Percentiles rank a stretch among this genome's conserved stretches.
Conservation (phyloP, 2,888 invertebrate genomes). For the Thymelicus sylvestris region DNA sequence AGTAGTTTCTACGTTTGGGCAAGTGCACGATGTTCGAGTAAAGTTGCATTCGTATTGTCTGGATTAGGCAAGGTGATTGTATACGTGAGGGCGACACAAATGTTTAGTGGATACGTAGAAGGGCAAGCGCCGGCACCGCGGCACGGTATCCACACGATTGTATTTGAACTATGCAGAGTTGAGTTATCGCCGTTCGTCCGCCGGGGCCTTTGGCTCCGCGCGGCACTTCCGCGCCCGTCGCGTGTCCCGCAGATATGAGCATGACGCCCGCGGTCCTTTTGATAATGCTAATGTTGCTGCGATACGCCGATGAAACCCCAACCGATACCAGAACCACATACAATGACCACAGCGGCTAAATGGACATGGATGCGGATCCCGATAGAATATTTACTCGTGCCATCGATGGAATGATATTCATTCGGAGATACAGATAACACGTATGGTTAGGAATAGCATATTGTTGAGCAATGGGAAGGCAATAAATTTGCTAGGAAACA, state of each 20-base stretch:
- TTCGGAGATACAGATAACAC: constrained; percentile 51
- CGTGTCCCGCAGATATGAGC: constrained; percentile 74
- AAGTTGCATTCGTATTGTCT: constrained; percentile 35
- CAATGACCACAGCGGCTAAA: constrained; percentile 72
- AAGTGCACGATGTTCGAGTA: constrained; percentile 34
- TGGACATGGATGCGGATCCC: constrained; percentile 66
- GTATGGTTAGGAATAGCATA: constrained; percentile 34
- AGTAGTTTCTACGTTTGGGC: constrained; percentile 26
- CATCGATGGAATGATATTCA: constrained; percentile 42
- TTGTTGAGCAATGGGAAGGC: constrained; percentile 24
- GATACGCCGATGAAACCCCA: constrained; percentile 65
- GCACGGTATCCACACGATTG: constrained; percentile 71
- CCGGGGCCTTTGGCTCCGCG: constrained; percentile 72
- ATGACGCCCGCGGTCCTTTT: constrained; percentile 79
- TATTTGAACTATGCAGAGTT: constrained; percentile 76
- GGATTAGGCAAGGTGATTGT: constrained; percentile 37
- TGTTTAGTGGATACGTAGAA: constrained; percentile 47
- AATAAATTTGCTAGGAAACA: constrained; percentile 31
- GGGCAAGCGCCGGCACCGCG: constrained; percentile 62
- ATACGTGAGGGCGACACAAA: constrained; percentile 37
- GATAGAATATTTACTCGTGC: constrained; percentile 57
- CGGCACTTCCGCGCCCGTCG: constrained; percentile 74
- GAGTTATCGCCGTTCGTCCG: constrained; percentile 75
- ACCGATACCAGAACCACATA: constrained; percentile 72
- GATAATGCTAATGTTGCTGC: constrained; percentile 80